Percentiles rank a stretch among this genome's conserved stretches.
phyloP scores from a whole-genome alignment of 2,888 invertebrate genomes.

The Chymomyza caudatula region DNA sequence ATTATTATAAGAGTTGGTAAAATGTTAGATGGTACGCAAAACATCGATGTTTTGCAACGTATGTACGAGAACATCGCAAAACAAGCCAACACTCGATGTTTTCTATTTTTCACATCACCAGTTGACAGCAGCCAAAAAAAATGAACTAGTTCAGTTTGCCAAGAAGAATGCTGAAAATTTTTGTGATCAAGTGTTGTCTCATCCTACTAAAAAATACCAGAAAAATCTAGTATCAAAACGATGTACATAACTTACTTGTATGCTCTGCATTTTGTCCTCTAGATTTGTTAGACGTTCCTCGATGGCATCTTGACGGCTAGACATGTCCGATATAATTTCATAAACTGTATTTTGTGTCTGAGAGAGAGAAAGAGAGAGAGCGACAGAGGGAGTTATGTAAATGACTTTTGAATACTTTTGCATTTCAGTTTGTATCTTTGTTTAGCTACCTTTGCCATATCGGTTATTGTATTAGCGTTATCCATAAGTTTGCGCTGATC shows the following conservation, averaged over 20 bases:
- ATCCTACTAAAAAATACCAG: too few relatives aligned
- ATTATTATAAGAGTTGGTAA: too few relatives aligned
- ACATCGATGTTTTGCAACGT: too few relatives aligned
- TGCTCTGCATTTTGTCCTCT: slow-evolving; percentile 91
- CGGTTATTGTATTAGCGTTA: slow-evolving; percentile 98
- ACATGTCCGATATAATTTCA: slow-evolving; percentile 98
- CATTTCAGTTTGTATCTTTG: background rate
- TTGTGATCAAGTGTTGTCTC: too few relatives aligned
- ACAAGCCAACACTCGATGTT: too few relatives aligned
- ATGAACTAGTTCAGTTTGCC: too few relatives aligned
- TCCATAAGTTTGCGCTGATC: slow-evolving; percentile 99
- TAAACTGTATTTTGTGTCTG: slow-evolving; percentile 99
- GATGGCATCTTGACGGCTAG: slow-evolving; percentile 93
- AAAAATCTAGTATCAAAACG: too few relatives aligned
- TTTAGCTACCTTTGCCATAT: slow-evolving; percentile 97
- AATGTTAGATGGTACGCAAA: too few relatives aligned
- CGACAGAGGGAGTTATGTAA: background rate
- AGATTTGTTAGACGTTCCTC: slow-evolving; percentile 95
- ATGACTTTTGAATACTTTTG: background rate
- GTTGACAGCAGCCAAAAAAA: too few relatives aligned
- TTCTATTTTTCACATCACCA: too few relatives aligned
- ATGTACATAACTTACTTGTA: slow-evolving; percentile 83
- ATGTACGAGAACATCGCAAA: too few relatives aligned
- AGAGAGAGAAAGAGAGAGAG: slow-evolving; percentile 11
- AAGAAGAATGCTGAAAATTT: too few relatives aligned